Conservation (phyloP, 2,888 invertebrate genomes). For the Gordius sp. region DNA sequence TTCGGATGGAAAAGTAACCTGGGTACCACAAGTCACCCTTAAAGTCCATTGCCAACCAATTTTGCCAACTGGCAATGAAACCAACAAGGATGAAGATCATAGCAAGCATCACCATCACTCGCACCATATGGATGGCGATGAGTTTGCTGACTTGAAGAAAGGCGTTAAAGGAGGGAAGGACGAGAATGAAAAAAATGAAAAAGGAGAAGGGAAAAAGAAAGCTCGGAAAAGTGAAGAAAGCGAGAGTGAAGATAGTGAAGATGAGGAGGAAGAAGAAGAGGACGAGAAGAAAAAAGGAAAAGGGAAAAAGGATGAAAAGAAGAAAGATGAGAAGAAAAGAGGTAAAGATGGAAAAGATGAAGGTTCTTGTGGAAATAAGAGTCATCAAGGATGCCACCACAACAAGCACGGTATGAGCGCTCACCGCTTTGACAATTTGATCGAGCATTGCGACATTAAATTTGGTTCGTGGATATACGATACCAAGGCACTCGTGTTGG, state of each 20-base stretch:
- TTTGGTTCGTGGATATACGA: constrained; percentile 12
- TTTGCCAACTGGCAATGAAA: not conserved
- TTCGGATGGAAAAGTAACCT: not conserved
- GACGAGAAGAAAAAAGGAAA: not conserved
- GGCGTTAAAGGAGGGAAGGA: not conserved
- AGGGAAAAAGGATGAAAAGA: not conserved
- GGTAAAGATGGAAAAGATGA: not conserved
- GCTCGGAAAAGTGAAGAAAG: not conserved
- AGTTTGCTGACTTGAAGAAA: not conserved
- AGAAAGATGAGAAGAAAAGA: not conserved
- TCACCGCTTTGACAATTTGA: constrained; percentile 1
- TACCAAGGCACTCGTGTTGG: not conserved
- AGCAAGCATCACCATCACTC: not conserved
- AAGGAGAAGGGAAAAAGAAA: not conserved
- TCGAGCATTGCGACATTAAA: constrained; percentile 12
- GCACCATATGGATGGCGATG: not conserved
- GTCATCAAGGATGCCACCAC: too few relatives aligned
- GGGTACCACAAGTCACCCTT: not conserved
- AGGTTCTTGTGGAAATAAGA: too few relatives aligned
- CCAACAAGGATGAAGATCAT: not conserved
- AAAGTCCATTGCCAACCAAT: not conserved
- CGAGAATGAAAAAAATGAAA: not conserved
- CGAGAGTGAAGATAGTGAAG: not conserved
- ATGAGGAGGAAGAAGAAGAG: not conserved
- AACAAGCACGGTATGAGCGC: too few relatives aligned